Percentiles rank a stretch among this genome's conserved stretches.
Evolutionary conservation across 2,888 invertebrate species (phyloP).

Genomic region (Ferrisia virgata): DNA sequence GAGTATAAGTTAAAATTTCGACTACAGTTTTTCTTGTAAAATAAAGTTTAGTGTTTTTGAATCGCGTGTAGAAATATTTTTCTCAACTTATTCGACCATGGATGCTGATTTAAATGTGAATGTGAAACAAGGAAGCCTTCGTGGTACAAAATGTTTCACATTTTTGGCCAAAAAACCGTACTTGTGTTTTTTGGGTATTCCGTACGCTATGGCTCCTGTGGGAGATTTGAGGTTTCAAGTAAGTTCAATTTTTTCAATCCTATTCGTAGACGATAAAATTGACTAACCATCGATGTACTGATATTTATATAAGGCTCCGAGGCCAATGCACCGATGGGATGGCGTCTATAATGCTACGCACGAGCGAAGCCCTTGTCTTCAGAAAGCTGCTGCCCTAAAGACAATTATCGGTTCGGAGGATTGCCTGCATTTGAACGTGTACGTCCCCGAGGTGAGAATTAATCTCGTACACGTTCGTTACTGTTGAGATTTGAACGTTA

Average conservation of each 20-base stretch:
- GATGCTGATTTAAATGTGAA: too few species aligned
- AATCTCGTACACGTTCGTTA: too few species aligned
- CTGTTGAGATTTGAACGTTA: not conserved
- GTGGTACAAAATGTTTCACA: not conserved
- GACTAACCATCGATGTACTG: not conserved
- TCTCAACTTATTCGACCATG: not conserved
- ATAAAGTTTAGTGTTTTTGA: not conserved
- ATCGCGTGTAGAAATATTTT: not conserved
- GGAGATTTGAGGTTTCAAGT: slow-evolving; percentile 34
- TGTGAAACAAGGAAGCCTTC: slow-evolving; percentile 26
- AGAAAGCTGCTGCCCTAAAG: slow-evolving; percentile 49
- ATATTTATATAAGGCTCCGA: slow-evolving; percentile 12
- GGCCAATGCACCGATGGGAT: slow-evolving; percentile 52
- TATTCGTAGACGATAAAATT: not conserved
- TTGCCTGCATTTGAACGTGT: slow-evolving; percentile 57
- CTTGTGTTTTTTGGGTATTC: not conserved
- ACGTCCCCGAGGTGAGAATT: not conserved
- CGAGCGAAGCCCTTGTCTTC: slow-evolving; percentile 53
- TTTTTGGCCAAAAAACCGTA: slow-evolving; percentile 5
- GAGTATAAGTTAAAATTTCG: not conserved
- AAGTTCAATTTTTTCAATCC: not conserved
- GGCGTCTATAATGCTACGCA: slow-evolving; percentile 55
- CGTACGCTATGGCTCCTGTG: not conserved
- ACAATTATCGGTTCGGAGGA: slow-evolving; percentile 55
- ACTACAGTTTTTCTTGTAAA: not conserved